phyloP scores from a whole-genome alignment of 92 coral and sea anemone species.

The Zoanthus sansibaricus region DNA sequence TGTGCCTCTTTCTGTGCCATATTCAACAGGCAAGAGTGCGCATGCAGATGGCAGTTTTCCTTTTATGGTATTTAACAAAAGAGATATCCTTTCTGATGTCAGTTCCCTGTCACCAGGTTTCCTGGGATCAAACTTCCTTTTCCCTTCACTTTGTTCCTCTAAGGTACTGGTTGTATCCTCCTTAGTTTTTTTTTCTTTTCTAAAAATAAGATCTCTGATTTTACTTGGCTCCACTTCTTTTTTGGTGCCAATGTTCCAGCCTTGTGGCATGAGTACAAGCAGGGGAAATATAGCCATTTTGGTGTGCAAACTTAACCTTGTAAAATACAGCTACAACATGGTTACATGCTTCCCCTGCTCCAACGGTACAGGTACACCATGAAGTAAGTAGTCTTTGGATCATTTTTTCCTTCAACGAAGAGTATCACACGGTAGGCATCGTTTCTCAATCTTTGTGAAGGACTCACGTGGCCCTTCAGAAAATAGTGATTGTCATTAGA shows the following conservation, averaged over 20 bases:
- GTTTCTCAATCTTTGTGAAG: conserved; percentile 61
- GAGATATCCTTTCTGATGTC: conserved; percentile 42
- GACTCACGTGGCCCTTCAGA: conserved; percentile 47
- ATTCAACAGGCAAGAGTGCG: conserved; percentile 38
- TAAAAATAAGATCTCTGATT: conserved; percentile 34
- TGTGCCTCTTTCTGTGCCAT: conserved; percentile 25
- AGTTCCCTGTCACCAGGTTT: conserved; percentile 44
- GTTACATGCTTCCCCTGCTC: conserved; percentile 68
- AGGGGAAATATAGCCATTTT: conserved; percentile 39
- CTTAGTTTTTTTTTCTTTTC: conserved; percentile 45
- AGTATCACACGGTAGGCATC: conserved; percentile 65
- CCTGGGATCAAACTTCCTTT: conserved; percentile 42
- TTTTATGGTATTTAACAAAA: conserved; percentile 41
- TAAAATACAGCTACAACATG: conserved; percentile 62
- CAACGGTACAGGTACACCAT: conserved; percentile 80
- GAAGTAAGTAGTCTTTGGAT: conserved; percentile 65
- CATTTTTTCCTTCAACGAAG: conserved; percentile 37
- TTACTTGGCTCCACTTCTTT: conserved; percentile 48
- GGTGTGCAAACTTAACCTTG: conserved; percentile 63
- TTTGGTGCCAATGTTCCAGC: conserved; percentile 49
- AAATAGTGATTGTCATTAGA: neutral
- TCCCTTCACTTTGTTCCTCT: conserved; percentile 1
- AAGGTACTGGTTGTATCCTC: conserved; percentile 12
- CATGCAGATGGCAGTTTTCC: conserved; percentile 54
- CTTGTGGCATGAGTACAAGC: conserved; percentile 53